A percentile compares a stretch with the other conserved stretches of the same genome.
phyloP scores from a whole-genome alignment of 2,113 vertebrate species.

The Misgurnus anguillicaudatus region DNA sequence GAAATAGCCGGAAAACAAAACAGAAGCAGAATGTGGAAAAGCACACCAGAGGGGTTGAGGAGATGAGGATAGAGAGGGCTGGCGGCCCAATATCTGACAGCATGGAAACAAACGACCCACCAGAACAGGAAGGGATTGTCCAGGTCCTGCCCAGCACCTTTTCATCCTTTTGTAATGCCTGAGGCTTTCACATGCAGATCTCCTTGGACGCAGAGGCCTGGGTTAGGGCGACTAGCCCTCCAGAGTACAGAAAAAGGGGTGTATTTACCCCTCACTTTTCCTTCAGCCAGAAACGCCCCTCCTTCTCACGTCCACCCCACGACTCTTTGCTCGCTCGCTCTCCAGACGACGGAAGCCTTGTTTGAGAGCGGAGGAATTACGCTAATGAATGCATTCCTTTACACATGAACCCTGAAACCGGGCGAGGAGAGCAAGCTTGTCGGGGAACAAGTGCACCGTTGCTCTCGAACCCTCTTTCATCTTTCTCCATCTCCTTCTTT shows the following conservation, averaged over 20 bases:
- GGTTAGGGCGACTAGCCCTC: constrained; percentile 46
- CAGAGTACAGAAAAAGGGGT: constrained; percentile 38
- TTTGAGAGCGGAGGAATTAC: constrained; percentile 77
- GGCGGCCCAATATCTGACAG: constrained; percentile 53
- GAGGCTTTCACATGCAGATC: constrained; percentile 60
- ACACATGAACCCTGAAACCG: constrained; percentile 72
- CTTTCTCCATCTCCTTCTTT: background rate
- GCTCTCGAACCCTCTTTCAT: constrained; percentile 8
- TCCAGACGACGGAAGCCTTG: constrained; percentile 71
- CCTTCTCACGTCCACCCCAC: constrained; percentile 59
- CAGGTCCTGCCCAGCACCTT: constrained; percentile 56
- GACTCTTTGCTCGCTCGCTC: constrained; percentile 57
- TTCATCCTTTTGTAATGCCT: constrained; percentile 54
- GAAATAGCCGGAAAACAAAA: constrained; percentile 49
- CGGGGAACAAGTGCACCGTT: constrained; percentile 59
- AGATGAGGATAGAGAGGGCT: constrained; percentile 59
- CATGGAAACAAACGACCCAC: constrained; percentile 58
- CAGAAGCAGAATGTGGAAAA: constrained; percentile 56
- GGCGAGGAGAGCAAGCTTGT: constrained; percentile 42
- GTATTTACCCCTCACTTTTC: constrained; percentile 42
- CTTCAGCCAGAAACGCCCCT: constrained; percentile 52
- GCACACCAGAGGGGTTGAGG: constrained; percentile 65
- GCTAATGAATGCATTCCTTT: constrained; percentile 86
- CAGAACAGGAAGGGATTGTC: constrained; percentile 63
- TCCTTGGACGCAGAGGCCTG: constrained; percentile 53